phyloP scores from a whole-genome alignment of 2,797 vertebrate genomes.

The Enteromius trimaculatus region DNA sequence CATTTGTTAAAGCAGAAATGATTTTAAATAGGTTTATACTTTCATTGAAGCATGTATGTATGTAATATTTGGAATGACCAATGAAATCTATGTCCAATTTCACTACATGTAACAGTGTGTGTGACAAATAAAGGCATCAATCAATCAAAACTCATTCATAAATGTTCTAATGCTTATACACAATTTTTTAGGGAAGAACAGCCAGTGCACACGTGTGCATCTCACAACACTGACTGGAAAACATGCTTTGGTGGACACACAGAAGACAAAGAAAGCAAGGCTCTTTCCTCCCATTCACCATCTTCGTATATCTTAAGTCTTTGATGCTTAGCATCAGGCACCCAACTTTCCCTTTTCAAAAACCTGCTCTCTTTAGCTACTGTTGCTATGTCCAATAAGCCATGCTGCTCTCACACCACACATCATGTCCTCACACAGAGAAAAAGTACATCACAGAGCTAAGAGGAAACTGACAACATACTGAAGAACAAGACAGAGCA shows the following conservation, averaged over 20 bases:
- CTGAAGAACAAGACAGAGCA: background rate
- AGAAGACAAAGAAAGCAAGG: too few species aligned
- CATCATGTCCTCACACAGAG: background rate
- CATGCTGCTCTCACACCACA: background rate
- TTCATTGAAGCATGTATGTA: too few species aligned
- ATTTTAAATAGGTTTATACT: too few species aligned
- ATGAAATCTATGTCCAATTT: background rate
- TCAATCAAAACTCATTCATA: background rate
- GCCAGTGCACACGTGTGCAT: background rate
- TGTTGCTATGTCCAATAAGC: background rate
- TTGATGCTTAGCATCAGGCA: too few species aligned
- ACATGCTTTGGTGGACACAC: too few species aligned
- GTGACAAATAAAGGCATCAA: too few species aligned
- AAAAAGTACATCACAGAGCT: too few species aligned
- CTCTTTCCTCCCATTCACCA: too few species aligned
- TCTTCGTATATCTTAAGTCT: too few species aligned
- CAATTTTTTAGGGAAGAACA: background rate
- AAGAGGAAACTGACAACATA: background rate
- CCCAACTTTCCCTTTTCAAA: background rate
- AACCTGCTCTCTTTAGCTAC: background rate
- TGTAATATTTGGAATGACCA: background rate
- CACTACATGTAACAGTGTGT: too few species aligned
- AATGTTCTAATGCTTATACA: background rate
- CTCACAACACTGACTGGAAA: too few species aligned
- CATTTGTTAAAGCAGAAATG: too few species aligned